These are phyloP conservation scores for Argyra leucocephala DNA, from an alignment of 2,888 invertebrate species.

Conservation along the genomic window DNA sequence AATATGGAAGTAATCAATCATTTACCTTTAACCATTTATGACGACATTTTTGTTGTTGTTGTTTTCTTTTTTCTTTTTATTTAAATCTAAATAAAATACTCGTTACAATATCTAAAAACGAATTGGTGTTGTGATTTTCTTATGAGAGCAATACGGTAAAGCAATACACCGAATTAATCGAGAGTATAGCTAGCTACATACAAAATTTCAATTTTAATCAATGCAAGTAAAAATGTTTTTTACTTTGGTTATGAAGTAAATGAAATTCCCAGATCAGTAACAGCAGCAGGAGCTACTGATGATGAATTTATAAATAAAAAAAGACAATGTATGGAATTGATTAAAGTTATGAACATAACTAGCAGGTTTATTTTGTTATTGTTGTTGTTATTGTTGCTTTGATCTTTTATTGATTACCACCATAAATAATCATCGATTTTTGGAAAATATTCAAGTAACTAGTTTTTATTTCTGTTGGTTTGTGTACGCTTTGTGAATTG, in stretches of 20 bases:
- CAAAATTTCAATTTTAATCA: no score
- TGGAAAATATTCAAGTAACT: not conserved
- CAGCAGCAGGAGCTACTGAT: not conserved
- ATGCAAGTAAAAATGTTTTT: no score
- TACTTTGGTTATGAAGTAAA: not conserved
- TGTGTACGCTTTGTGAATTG: not conserved
- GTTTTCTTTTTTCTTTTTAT: no score
- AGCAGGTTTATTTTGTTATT: not conserved
- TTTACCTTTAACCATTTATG: not conserved
- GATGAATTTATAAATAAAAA: not conserved
- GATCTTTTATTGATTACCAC: not conserved
- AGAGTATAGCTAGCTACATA: no score
- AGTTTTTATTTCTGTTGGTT: not conserved
- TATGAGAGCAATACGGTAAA: no score
- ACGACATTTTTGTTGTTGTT: not conserved
- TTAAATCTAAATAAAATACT: no score
- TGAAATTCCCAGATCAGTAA: not conserved
- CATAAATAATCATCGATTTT: slow-evolving; percentile 2
- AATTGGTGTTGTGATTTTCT: no score
- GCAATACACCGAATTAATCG: no score
- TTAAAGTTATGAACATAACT: not conserved
- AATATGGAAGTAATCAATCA: slow-evolving; percentile 2
- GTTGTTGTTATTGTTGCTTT: not conserved
- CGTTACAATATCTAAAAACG: no score
- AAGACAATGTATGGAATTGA: not conserved